phyloP scores from a whole-genome alignment of 2,888 invertebrate species.

The Trissoscelio sp. region DNA sequence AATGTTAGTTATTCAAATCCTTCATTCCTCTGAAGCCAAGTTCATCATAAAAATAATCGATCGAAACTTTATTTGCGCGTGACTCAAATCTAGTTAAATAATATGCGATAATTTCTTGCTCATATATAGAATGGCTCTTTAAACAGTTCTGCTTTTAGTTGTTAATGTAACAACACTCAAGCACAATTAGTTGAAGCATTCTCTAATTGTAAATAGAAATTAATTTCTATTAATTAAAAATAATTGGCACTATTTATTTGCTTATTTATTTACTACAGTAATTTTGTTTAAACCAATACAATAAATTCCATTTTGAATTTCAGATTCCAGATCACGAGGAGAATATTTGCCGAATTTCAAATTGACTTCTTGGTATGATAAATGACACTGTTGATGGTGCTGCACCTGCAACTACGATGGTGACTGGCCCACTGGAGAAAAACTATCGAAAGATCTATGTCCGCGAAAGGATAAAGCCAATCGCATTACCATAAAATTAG shows the following conservation, averaged over 20 bases:
- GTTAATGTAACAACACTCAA: too few species aligned
- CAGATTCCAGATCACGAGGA: neutral
- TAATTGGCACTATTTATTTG: too few species aligned
- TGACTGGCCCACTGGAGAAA: conserved; percentile 11
- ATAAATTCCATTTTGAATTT: too few species aligned
- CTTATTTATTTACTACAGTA: neutral
- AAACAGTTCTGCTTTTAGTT: too few species aligned
- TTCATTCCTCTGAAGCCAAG: too few species aligned
- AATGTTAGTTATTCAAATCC: too few species aligned
- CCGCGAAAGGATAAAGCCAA: neutral
- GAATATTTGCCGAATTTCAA: neutral
- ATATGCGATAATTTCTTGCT: too few species aligned
- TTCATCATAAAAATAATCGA: neutral
- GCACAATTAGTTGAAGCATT: too few species aligned
- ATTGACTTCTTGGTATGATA: conserved; percentile 16
- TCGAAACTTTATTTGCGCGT: neutral
- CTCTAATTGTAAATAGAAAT: too few species aligned
- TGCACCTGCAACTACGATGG: conserved; percentile 17
- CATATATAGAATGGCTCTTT: too few species aligned
- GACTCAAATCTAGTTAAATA: neutral
- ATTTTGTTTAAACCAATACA: neutral
- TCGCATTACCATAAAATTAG: neutral
- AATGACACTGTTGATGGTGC: conserved; percentile 6
- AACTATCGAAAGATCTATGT: neutral
- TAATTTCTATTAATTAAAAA: too few species aligned